Conservation (phyloP, 53 echinoderm and acorn worm genomes). For the Temnopleurus reevesii region DNA sequence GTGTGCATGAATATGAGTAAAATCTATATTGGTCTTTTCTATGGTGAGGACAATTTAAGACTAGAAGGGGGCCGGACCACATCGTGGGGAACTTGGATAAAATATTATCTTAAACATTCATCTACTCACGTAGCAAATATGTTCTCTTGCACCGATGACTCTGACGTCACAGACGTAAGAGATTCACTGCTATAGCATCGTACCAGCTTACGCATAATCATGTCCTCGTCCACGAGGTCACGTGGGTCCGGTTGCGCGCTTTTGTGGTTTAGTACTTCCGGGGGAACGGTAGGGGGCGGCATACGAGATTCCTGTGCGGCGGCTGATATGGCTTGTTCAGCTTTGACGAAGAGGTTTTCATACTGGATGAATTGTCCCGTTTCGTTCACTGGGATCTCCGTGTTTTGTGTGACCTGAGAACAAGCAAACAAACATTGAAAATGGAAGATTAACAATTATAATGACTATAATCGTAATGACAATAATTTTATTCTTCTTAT, state of each 20-base stretch:
- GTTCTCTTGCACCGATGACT: constrained; percentile 86
- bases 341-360: constrained; percentile 89
- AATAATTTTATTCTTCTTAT: no score
- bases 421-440: neutral
- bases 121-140: constrained; percentile 67
- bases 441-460: no score
- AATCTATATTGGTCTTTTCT: no score
- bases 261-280: constrained; percentile 33
- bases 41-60: neutral
- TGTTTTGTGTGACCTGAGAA: constrained; percentile 40
- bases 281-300: constrained; percentile 46
- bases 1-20: no score
- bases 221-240: constrained; percentile 70
- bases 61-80: neutral
- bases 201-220: constrained; percentile 78
- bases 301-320: constrained; percentile 84
- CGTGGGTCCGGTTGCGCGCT: constrained; percentile 47
- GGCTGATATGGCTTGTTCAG: constrained; percentile 86
- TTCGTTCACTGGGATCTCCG: constrained; percentile 71
- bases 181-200: constrained; percentile 95
- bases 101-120: no score
- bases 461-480: no score
- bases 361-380: constrained; percentile 79
- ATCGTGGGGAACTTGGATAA: no score
- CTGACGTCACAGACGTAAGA: constrained; percentile 80